These are phyloP conservation scores for Deilephila elpenor DNA, from an alignment of 2,888 invertebrate genomes.

Conservation along the genomic window DNA sequence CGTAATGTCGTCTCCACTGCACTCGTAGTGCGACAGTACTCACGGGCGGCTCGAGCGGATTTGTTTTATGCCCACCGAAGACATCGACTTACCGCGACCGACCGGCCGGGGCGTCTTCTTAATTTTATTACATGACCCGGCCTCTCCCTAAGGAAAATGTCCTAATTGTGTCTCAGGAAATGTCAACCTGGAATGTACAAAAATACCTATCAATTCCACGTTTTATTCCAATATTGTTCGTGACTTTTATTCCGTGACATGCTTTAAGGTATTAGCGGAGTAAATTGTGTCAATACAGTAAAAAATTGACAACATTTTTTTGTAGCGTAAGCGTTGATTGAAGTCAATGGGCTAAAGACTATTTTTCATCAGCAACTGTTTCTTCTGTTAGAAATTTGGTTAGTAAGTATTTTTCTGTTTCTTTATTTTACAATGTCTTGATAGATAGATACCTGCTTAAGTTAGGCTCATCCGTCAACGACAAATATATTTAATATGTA, in stretches of 20 bases:
- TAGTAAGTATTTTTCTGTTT: too few species aligned
- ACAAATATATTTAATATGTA: too few species aligned
- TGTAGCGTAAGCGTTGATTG: neutral
- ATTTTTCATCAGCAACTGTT: neutral
- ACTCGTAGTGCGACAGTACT: conserved; percentile 45
- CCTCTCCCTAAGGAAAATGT: conserved; percentile 69
- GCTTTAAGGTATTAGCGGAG: neutral
- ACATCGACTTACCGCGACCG: conserved; percentile 77
- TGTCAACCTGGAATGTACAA: conserved; percentile 67
- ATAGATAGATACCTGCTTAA: too few species aligned
- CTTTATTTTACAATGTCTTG: too few species aligned
- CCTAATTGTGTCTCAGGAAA: conserved; percentile 81
- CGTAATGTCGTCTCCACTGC: conserved; percentile 51
- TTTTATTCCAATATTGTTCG: conserved; percentile 36
- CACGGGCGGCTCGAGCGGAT: conserved; percentile 69
- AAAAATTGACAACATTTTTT: neutral
- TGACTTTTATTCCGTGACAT: conserved; percentile 30
- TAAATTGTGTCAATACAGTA: conserved; percentile 1
- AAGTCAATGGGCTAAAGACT: too few species aligned
- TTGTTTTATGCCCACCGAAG: conserved; percentile 81
- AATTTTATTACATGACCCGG: conserved; percentile 82
- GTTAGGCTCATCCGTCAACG: too few species aligned
- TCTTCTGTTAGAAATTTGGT: neutral
- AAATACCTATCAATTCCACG: conserved; percentile 61
- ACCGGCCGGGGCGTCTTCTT: conserved; percentile 75